Evolutionary conservation across 2,113 vertebrate genomes (phyloP), one percentile per base, ranked within the genome.

Genomic region (Hemichromis elongatus): DNA sequence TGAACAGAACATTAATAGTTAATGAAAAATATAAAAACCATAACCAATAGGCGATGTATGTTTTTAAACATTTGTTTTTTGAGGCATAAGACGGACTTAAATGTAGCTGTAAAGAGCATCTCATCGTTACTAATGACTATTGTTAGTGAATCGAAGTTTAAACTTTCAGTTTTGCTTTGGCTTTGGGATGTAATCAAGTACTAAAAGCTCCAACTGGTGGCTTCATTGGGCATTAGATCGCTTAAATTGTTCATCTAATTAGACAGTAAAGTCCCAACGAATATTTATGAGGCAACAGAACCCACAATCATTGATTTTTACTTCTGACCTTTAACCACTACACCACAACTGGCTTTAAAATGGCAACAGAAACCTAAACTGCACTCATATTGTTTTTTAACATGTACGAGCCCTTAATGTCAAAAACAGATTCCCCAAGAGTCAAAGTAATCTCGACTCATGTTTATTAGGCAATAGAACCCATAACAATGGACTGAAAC

Each of bases 241-340:
- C 24, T 75, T 50, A 50, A 50, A 50, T 73, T 73, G 45, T 50
- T 75, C 6, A 50, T 75, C 68, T 75, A 50, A 75, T 75, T 75
- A 75, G 9, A 75, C 16, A 50, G 45, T 50, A 19, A 28, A 30
- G 16, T 50, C 42, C 68, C 6, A 50, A 30, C 9, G 7, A 50
- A 75, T 75, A 75, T 75, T 75, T 30, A 75, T 75, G 24, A 75
- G 42, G 68, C 3, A 3, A 50, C 24, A 75, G 45, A 50, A 50
- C 45, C 45, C 42, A 30, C 50, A 75, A 50, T 50, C 26, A 75
- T n/a, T 75, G 45, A 75, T 75, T 50, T 30, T 50, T 30, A 50
- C 42, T 19, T 50, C 14, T 75, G 68, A 50, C 68, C 45, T 75
- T 75, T 75, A 50, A 19, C 45, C 16, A 30, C 24, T 30, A 75